Conservation (phyloP, 2,888 invertebrate genomes). For the Venusia cambrica region DNA sequence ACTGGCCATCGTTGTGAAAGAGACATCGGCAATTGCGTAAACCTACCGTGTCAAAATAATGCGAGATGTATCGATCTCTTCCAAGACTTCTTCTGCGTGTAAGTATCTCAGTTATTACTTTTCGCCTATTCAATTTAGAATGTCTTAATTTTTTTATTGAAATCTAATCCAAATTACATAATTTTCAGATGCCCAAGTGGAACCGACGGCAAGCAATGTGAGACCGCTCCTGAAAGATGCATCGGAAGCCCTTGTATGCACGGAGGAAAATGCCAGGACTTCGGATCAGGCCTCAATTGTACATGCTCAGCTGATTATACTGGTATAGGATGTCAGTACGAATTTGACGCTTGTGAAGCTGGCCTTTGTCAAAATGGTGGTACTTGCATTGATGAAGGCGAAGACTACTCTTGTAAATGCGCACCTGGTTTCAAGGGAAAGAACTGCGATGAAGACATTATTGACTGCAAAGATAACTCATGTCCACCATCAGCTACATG, state of each 20-base stretch:
- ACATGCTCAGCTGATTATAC: constrained; percentile 93
- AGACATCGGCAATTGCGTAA: constrained; percentile 93
- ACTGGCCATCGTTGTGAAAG: constrained; percentile 91
- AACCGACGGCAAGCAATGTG: constrained; percentile 98
- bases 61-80: constrained; percentile 95
- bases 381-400: constrained; percentile 92
- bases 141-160: too few species aligned
- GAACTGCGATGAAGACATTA: constrained; percentile 94
- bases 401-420: constrained; percentile 92
- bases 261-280: constrained; percentile 96
- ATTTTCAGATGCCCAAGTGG: constrained; percentile 93
- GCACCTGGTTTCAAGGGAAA: constrained; percentile 89
- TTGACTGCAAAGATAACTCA: constrained; percentile 95
- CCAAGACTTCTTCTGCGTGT: constrained; percentile 95
- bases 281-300: constrained; percentile 96
- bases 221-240: constrained; percentile 97
- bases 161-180: too few species aligned
- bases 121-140: too few species aligned
- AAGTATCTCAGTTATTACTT: too few species aligned
- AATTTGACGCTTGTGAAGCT: constrained; percentile 94
- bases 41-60: constrained; percentile 95
- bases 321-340: constrained; percentile 95
- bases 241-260: constrained; percentile 98
- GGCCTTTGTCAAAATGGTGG: constrained; percentile 96
- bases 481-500: constrained; percentile 97